Base-by-base conservation (phyloP, 2,797 vertebrate genomes). In the Anguilla anguilla region DNA sequence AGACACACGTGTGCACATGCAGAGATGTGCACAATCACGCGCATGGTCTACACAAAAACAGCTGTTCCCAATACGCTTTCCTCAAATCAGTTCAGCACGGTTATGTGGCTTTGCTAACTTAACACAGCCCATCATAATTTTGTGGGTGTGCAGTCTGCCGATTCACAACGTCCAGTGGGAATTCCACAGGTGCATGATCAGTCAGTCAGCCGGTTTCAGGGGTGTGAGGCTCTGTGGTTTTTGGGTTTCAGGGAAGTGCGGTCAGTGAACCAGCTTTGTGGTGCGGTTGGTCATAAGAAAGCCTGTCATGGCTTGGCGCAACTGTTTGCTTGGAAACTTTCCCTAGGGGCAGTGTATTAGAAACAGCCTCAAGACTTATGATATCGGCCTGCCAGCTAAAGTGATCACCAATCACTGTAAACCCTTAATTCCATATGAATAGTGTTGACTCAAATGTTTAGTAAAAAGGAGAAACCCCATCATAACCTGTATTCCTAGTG, bases 101-200 rank as follows among this genome's bases (percentile, higher is more conserved):
- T 15, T 81, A 69, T 55, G 13, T n/a, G 49, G 35, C 61, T 86
- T 84, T 77, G 91, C 91, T 94, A 94, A 95, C 94, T 88, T 91
- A 93, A 95, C 93, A 89, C 94, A 95, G 93, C 92, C 93, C 92
- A 91, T 90, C 91, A 92, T 90, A 90, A 94, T 95, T 94, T 92
- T 93, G 93, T 91, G 91, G 88, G 25, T 83, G 86, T 92, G 87
- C 90, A 83, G 81, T 43, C 74, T 39, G 74, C 35, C 39, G 79
- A 82, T 82, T 82, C 79, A 51, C 43, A 49, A n/a, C 9, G 51
- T 25, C 46, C 6, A 25, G 22, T 51, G 46, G 79, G 43, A 51
- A 79, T 79, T 79, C 74, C 35, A 51, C 43, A 82, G 79, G 79
- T 82, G 79, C 51, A 46, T 19, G 43, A 51, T 49, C 79, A 49